Percentiles rank a stretch among this genome's conserved stretches.
These are phyloP conservation scores for Cardiocondyla obscurior DNA, from an alignment of 1,140 invertebrate species.

Conservation along the genomic window DNA sequence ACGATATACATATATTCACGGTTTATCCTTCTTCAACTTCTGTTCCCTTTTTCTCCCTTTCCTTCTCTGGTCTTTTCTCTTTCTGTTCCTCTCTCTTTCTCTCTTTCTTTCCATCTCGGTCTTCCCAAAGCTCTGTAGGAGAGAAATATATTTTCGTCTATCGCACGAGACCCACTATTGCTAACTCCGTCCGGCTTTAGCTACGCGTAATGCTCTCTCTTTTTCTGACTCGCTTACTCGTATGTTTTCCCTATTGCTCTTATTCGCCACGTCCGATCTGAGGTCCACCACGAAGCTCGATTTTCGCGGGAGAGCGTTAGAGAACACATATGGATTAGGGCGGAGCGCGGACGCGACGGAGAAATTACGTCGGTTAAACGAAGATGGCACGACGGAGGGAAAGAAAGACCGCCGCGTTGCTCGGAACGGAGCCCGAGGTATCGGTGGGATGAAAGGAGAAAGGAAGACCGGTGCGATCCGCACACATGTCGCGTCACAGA, in stretches of 20 bases:
- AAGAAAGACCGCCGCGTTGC: not conserved
- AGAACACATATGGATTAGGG: slow-evolving; percentile 18
- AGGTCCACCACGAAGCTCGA: slow-evolving; percentile 31
- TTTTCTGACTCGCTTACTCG: slow-evolving; percentile 8
- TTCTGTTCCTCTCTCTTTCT: not conserved
- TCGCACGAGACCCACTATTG: slow-evolving; percentile 48
- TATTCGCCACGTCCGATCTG: slow-evolving; percentile 41
- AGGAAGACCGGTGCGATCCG: slow-evolving; percentile 16
- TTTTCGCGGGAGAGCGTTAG: slow-evolving; percentile 30
- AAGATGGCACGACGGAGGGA: slow-evolving; percentile 31
- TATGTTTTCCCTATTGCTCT: slow-evolving; percentile 28
- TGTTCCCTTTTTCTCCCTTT: not conserved
- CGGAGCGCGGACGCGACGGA: slow-evolving; percentile 1
- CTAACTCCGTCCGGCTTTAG: slow-evolving; percentile 10
- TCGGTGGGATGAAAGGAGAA: not conserved
- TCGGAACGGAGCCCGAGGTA: slow-evolving; percentile 3
- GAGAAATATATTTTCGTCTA: slow-evolving; percentile 53
- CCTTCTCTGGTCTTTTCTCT: not conserved
- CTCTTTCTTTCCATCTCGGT: slow-evolving; percentile 8
- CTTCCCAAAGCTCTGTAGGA: slow-evolving; percentile 35
- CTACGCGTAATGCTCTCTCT: slow-evolving; percentile 24
- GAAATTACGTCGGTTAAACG: not conserved
- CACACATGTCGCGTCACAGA: slow-evolving; percentile 22
- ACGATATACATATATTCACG: slow-evolving; percentile 29
- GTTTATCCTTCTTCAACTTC: not conserved